A percentile compares a stretch with the other conserved stretches of the same genome.
Evolutionary conservation across 1,140 invertebrate genomes (phyloP).

Genomic region (Macrobrachium rosenbergii): DNA sequence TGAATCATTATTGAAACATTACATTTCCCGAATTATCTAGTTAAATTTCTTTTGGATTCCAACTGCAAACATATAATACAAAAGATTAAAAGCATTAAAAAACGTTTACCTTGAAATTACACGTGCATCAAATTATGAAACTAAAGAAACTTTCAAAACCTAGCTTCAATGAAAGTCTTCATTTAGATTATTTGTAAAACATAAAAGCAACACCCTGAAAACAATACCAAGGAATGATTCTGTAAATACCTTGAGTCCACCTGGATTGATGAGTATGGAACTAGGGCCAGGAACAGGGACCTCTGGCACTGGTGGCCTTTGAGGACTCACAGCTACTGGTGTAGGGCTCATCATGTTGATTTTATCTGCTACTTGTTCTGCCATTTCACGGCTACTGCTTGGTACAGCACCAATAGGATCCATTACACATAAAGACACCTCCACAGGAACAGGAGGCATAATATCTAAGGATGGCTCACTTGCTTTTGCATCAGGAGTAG

Average conservation of each 20-base stretch:
- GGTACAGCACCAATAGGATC: slow-evolving; percentile 19
- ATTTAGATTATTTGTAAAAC: too few species aligned
- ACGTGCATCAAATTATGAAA: too few species aligned
- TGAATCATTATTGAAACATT: too few species aligned
- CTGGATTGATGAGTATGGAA: slow-evolving; percentile 27
- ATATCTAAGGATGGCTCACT: slow-evolving; percentile 14
- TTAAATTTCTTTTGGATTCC: too few species aligned
- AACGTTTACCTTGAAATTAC: too few species aligned
- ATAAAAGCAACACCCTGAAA: too few species aligned
- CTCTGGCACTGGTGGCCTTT: slow-evolving; percentile 21
- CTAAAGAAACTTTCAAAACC: too few species aligned
- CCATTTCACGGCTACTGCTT: slow-evolving; percentile 4
- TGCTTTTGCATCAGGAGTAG: background rate
- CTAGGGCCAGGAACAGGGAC: slow-evolving; percentile 43
- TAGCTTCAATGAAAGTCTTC: too few species aligned
- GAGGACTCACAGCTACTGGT: slow-evolving; percentile 21
- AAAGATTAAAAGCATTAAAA: too few species aligned
- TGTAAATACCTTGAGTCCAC: background rate
- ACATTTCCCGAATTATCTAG: too few species aligned
- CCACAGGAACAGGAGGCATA: slow-evolving; percentile 40
- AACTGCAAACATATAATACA: too few species aligned
- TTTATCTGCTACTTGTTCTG: slow-evolving; percentile 28
- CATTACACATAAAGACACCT: slow-evolving; percentile 52
- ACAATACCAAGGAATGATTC: too few species aligned
- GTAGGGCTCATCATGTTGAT: slow-evolving; percentile 27